Base-by-base conservation (phyloP, 2,888 invertebrate species). In the Pandemis heparana region DNA sequence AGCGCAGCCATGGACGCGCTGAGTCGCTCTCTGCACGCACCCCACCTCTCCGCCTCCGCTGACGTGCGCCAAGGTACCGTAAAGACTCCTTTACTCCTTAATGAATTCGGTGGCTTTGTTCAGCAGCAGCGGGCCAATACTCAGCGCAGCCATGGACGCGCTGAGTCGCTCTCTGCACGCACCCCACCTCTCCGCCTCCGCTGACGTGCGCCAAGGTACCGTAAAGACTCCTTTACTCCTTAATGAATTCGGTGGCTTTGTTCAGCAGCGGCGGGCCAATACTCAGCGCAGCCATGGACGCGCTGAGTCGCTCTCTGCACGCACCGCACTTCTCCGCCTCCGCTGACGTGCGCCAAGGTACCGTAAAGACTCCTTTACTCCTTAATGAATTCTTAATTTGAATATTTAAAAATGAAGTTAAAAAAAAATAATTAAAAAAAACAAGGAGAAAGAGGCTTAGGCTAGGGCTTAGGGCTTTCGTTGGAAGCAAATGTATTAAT, bases 81-180 rank as follows among this genome's bases (percentile, higher is more conserved):
- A 41, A 7, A 0, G 1, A 41, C 41, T 41, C 7, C 9, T 41
- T 41, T 7, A 41, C 1, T 9, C 9, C 7, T 9, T 6, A 41
- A 0, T 9, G 39, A 41, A 41, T 8, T n/a, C 98, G 0, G 97
- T 98, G 77, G 98, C 97, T 6, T 95, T 98, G 81, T 98, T 98
- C 87, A 98, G 98, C 9, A 98, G 98, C 8, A 96, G 97, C 14
- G 98, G 98, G 80, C 96, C 97, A 1, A 93, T 97, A 56, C 93
- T 98, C 12, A 97, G 98, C 0, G 95, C 96, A 0, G 98, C 98
- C 80, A 96, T 99, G 64, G 97, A 97, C 85, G 98, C 98, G 62
- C 97, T 99, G 86, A 98, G 98, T 86, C 97, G 97, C 79, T 96
- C 98, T 0, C 93, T 98, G 69, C 97, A 98, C 86, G 96, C 98